Percentiles rank a stretch among this genome's conserved stretches.
Conservation (phyloP, 2,797 vertebrate genomes). For the Epinephelus awoara region DNA sequence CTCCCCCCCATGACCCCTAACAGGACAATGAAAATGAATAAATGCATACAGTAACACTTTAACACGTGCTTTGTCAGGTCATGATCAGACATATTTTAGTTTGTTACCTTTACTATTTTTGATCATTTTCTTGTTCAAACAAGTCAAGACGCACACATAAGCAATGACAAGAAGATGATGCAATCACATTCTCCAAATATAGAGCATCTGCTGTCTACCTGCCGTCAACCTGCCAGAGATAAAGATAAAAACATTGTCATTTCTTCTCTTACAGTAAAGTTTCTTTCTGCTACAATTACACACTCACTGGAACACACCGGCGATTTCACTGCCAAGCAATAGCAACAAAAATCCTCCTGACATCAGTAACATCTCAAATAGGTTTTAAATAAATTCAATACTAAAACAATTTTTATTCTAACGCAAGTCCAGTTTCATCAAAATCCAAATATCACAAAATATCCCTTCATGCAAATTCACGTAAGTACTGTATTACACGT, state of each 20-base stretch:
- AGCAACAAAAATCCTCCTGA: not conserved
- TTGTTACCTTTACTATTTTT: not conserved
- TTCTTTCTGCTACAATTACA: not conserved
- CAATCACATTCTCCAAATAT: not conserved
- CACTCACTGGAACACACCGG: not conserved
- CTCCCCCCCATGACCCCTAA: no score
- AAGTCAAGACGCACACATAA: not conserved
- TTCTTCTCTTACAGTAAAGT: not conserved
- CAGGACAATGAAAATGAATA: no score
- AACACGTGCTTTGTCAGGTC: not conserved
- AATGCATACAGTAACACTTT: no score
- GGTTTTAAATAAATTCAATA: not conserved
- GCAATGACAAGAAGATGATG: not conserved
- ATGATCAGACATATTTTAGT: not conserved
- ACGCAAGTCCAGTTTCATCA: not conserved
- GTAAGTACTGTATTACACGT: not conserved
- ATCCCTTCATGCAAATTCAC: not conserved
- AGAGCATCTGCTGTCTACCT: not conserved
- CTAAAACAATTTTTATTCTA: not conserved
- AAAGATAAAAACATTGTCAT: conserved; percentile 9
- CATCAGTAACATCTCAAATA: not conserved
- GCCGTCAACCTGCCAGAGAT: not conserved
- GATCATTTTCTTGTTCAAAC: not conserved
- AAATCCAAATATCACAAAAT: not conserved
- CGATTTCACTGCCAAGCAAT: not conserved